A percentile compares a stretch with the other conserved stretches of the same genome.
These are phyloP conservation scores for Myotis planiceps DNA, from an alignment of 2,797 vertebrate species.

Conservation along the genomic window DNA sequence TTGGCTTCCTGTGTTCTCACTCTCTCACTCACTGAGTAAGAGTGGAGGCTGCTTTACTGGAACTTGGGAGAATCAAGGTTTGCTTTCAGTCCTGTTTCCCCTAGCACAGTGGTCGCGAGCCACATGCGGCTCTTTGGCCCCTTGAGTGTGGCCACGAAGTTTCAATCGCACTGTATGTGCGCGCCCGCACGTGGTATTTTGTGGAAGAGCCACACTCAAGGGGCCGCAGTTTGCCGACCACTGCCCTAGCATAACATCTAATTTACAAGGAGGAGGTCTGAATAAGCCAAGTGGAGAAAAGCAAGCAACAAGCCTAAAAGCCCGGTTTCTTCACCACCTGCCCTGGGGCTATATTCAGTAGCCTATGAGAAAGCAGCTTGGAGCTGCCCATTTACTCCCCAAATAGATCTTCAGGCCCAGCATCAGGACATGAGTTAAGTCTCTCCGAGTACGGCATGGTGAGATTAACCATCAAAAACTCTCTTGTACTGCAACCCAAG, in stretches of 20 bases:
- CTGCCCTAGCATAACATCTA: neutral
- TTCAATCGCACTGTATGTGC: no score
- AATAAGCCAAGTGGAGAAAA: neutral
- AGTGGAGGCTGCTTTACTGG: slow-evolving; percentile 42
- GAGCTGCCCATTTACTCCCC: neutral
- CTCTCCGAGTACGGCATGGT: neutral
- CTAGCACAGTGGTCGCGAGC: neutral
- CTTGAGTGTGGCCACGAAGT: no score
- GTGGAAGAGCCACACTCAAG: no score
- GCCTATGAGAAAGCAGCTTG: neutral
- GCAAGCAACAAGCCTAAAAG: neutral
- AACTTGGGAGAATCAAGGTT: slow-evolving; percentile 46
- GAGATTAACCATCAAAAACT: neutral
- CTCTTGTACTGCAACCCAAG: neutral
- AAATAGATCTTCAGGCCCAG: neutral
- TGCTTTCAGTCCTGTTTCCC: slow-evolving; percentile 35
- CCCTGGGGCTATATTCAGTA: neutral
- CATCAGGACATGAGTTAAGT: neutral
- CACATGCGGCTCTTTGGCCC: no score
- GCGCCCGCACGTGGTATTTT: no score
- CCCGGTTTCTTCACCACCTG: neutral
- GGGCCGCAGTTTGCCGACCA: no score
- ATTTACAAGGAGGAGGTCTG: neutral
- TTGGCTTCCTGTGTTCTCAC: slow-evolving; percentile 61
- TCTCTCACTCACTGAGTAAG: slow-evolving; percentile 75